Conservation (phyloP, 2,888 invertebrate genomes). For the Eupithecia exiguata region DNA sequence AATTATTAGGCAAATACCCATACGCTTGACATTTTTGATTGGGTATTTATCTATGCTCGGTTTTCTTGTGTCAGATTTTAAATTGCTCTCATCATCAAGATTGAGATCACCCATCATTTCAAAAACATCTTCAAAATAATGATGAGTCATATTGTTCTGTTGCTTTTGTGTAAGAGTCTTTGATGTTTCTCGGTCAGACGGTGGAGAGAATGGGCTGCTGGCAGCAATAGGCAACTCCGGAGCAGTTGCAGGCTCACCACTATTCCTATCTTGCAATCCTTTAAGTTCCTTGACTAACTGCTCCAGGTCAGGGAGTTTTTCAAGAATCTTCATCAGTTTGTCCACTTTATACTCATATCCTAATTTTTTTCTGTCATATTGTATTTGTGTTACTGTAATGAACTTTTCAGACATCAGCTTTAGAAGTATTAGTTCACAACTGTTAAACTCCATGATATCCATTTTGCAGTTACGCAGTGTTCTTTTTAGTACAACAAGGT, state of each 20-base stretch:
- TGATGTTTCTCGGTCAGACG: constrained; percentile 23
- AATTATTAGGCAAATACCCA: constrained; percentile 74
- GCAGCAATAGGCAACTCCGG: constrained; percentile 32
- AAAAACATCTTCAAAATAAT: constrained; percentile 58
- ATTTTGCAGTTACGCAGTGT: constrained; percentile 62
- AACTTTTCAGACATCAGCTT: constrained; percentile 71
- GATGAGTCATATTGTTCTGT: constrained; percentile 21
- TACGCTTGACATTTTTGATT: constrained; percentile 64
- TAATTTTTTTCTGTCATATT: constrained; percentile 46
- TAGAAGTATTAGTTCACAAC: constrained; percentile 69
- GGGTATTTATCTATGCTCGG: constrained; percentile 56
- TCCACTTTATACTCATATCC: constrained; percentile 53
- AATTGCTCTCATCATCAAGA: constrained; percentile 50
- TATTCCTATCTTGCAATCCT: constrained; percentile 55
- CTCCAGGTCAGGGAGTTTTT: constrained; percentile 59
- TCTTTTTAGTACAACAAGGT: constrained; percentile 63
- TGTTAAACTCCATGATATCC: constrained; percentile 63
- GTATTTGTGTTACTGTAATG: constrained; percentile 55
- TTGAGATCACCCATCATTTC: constrained; percentile 54
- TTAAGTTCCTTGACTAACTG: constrained; percentile 57
- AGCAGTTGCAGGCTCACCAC: constrained; percentile 42
- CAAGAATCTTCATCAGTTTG: constrained; percentile 63
- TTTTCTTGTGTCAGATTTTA: constrained; percentile 61
- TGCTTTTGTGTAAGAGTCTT: constrained; percentile 30
- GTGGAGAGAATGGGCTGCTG: constrained; percentile 38